Base-by-base conservation (phyloP, 2,113 vertebrate species). In the Lepisosteus oculatus region DNA sequence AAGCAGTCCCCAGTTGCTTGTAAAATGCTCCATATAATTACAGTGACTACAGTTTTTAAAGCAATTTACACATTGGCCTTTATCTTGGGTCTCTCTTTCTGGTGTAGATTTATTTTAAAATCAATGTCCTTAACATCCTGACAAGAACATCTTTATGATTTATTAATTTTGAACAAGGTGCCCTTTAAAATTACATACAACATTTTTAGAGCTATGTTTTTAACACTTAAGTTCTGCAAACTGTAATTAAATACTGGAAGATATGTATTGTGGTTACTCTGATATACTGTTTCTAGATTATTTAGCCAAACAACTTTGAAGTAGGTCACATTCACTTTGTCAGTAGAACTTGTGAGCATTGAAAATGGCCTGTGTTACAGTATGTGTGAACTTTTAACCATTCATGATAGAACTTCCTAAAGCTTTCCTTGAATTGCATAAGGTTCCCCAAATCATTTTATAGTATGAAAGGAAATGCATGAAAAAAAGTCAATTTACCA, bases 11-110 rank as follows among this genome's bases (percentile, higher is more conserved):
- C 72, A 65, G 85, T 43, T 86, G 86, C 88, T 88, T 89, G 86
- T 92, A 91, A 93, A 92, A 90, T 89, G 85, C 77, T 88, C 80
- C 76, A 79, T 85, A 85, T 90, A 91, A 93, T 91, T 93, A 92
- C 84, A 86, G 82, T 87, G 90, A 92, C 85, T 86, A 85, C 11
- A 69, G 70, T 82, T 89, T 88, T 92, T 86, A 87, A 87, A 89
- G 79, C 84, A 87, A 88, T 89, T 91, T 89, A 86, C 84, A 89
- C 85, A 87, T 87, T 90, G 86, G 79, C 83, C 83, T 87, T 85
- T 90, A 80, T 88, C 83, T 76, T 67, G 75, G 73, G 79, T 84
- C 82, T 85, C 78, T 85, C 80, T 89, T 81, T 79, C 83, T 77
- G 83, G 77, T 86, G 74, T 74, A 74, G 87, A 89, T 90, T 78